Evolutionary conservation across 2,797 vertebrate genomes (phyloP).

Genomic region (Acomys russatus): DNA sequence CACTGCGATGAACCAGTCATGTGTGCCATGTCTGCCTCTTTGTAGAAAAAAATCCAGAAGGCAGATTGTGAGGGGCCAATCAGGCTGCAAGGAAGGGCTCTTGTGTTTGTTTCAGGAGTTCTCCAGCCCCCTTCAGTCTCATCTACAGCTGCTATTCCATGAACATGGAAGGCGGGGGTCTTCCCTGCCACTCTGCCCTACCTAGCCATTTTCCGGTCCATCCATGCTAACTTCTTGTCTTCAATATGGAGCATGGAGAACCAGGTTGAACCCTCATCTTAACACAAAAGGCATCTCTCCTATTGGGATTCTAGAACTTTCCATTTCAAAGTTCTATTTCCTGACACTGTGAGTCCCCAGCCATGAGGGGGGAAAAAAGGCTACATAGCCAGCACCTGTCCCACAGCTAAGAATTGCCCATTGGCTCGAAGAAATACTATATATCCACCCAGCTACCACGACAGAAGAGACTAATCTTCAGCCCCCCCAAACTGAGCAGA

Average conservation of each 20-base stretch:
- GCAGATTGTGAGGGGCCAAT: not conserved
- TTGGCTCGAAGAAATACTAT: not conserved
- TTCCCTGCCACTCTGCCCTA: not conserved
- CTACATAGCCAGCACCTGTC: not conserved
- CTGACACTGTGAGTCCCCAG: not conserved
- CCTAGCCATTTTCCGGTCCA: not conserved
- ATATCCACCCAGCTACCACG: not conserved
- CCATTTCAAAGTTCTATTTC: constrained; percentile 7
- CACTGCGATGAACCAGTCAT: not conserved
- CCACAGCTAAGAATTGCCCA: not conserved
- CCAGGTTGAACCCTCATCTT: not conserved
- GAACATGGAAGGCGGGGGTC: accelerated
- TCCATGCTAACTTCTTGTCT: not conserved
- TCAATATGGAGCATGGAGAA: not conserved
- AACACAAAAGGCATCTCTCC: not conserved
- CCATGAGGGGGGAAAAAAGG: not conserved
- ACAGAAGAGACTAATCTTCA: not conserved
- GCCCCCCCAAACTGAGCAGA: not conserved
- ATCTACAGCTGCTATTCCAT: not conserved
- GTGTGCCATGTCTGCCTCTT: not conserved
- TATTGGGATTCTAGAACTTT: not conserved
- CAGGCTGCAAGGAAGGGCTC: not conserved
- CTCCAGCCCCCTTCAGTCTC: not conserved
- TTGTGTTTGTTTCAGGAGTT: too few relatives aligned
- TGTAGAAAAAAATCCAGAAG: not conserved